Base-by-base conservation (phyloP, 2,797 vertebrate genomes). In the Pseudochaenichthys georgianus region DNA sequence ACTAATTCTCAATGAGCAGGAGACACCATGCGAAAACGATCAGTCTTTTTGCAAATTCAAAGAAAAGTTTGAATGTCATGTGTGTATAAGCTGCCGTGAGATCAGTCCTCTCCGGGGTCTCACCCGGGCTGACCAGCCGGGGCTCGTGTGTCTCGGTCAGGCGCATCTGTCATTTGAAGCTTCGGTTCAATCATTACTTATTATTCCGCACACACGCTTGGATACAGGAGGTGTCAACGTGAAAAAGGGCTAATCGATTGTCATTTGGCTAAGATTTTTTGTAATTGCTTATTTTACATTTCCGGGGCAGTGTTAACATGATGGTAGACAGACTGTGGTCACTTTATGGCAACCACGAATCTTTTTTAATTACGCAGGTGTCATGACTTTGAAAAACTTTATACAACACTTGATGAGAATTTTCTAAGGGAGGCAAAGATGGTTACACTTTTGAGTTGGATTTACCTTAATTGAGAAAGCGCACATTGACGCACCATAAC, bases 111-210 rank as follows among this genome's bases (percentile, higher is more conserved):
- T 17, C 48, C 13, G 21, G 46, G 48, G 53, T 38, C 16, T 51
- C 65, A 70, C 57, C 5, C 67, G 50, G 74, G 38, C 52, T 34
- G 46, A 23, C 11, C 2, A 38, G 42, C 69, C 61, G 41, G 23
- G 55, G 63, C 57, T 77, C 51, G 55, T 45, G 51, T 41, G 81
- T 78, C 77, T 81, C 77, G 4, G 58, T 80, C 66, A 70, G 58
- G 34, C 64, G 74, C 78, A 62, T 67, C 75, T 83, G 82, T 79
- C 87, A 81, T 77, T 42, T 41, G 84, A 86, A 34, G 75, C 78
- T 73, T 31, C 53, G 38, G 57, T 70, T 73, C 74, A 52, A 66
- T 72, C 76, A 31, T 76, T 59, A 73, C 74, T 86, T 78, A 81
- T 75, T 64, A 88, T 81, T 84, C 74, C 64, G 31, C 70, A 51